phyloP scores from a whole-genome alignment of 2,113 vertebrate genomes.

The Upupa epops region DNA sequence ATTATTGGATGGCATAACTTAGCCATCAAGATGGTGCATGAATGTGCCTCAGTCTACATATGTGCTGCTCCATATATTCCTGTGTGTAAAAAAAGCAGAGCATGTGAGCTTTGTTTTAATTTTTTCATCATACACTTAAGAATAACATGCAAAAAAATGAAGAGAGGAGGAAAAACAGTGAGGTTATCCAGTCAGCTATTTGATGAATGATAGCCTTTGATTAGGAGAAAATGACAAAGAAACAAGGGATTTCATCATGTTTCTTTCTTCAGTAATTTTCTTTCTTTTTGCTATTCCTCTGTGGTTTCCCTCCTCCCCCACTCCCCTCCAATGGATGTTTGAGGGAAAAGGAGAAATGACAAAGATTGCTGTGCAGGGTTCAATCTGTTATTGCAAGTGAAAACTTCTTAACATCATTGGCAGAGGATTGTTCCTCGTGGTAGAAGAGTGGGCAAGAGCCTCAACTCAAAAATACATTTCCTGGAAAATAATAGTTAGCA shows the following conservation, averaged over 20 bases:
- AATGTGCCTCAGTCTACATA: background rate
- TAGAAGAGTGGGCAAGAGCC: background rate
- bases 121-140: background rate
- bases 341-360: constrained; percentile 17
- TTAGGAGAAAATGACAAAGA: background rate
- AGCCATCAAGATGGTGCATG: background rate
- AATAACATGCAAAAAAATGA: background rate
- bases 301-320: background rate
- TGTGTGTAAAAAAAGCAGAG: background rate
- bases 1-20: background rate
- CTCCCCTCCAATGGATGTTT: background rate
- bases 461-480: constrained; percentile 11
- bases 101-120: background rate
- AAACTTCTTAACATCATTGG: constrained; percentile 14
- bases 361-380: constrained; percentile 5
- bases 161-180: background rate
- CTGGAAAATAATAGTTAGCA: constrained; percentile 7
- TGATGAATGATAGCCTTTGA: background rate
- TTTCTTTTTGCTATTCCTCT: constrained; percentile 4
- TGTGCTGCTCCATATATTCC: background rate
- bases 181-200: background rate
- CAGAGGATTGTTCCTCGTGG: background rate
- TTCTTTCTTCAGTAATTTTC: background rate
- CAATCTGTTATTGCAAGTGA: constrained; percentile 8
- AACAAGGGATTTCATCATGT: background rate